A percentile compares a stretch with the other conserved stretches of the same genome.
phyloP scores from a whole-genome alignment of 2,113 vertebrate genomes.

The Geococcyx californianus region DNA sequence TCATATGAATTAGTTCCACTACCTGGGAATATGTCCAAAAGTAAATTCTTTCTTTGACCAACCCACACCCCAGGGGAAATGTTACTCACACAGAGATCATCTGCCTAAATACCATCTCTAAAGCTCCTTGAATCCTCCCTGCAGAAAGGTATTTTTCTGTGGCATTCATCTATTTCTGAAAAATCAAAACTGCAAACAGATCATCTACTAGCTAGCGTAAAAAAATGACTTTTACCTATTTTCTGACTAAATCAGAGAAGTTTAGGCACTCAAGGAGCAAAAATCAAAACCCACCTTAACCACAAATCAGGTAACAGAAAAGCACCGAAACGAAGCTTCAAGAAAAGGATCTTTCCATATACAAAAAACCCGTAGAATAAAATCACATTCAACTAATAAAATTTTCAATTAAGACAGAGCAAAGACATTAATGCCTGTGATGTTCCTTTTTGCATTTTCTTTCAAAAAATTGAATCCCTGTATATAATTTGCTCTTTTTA shows the following conservation, averaged over 20 bases:
- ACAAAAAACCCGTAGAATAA: neutral
- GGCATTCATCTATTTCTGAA: neutral
- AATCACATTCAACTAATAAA: neutral
- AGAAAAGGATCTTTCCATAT: neutral
- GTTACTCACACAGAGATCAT: neutral
- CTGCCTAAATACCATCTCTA: neutral
- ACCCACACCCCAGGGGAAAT: neutral
- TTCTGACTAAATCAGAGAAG: neutral
- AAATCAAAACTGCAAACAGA: neutral
- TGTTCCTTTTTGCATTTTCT: neutral
- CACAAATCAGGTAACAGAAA: neutral
- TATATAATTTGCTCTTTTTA: neutral
- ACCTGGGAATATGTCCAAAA: conserved; percentile 37
- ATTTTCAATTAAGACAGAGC: neutral
- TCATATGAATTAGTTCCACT: neutral
- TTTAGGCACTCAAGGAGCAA: neutral
- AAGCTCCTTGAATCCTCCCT: neutral
- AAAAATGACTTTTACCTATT: neutral
- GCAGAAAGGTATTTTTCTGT: neutral
- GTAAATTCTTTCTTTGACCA: neutral
- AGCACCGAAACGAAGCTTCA: neutral
- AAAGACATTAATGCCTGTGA: neutral
- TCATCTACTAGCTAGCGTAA: neutral
- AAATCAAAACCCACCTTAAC: neutral
- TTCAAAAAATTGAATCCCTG: neutral